These are phyloP conservation scores for Acanthaster planci DNA, from an alignment of 35 echinoderm and acorn worm species.

Conservation along the genomic window DNA sequence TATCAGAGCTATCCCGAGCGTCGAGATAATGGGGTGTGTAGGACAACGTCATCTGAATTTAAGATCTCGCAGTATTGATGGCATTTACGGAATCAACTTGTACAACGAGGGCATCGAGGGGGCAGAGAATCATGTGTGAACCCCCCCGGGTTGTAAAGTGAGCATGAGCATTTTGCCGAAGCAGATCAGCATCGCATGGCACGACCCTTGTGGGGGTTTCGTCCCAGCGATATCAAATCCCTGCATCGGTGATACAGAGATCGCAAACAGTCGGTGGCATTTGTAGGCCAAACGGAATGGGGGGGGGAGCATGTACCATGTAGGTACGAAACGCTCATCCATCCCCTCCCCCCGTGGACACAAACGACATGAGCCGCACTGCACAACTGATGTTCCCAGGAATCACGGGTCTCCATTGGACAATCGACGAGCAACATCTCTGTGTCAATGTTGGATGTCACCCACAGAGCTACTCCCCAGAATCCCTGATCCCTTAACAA, in stretches of 20 bases:
- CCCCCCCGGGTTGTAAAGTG: neutral
- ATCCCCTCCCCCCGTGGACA: neutral
- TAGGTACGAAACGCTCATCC: neutral
- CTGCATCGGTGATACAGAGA: neutral
- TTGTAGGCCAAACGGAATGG: neutral
- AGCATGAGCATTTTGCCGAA: slow-evolving; percentile 8
- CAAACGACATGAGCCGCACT: neutral
- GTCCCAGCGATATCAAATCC: neutral
- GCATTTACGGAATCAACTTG: too few species aligned
- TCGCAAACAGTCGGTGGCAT: too few species aligned
- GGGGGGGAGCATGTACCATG: neutral
- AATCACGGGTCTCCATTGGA: too few species aligned
- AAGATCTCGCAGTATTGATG: too few species aligned
- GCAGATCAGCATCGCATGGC: neutral
- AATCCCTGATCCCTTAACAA: too few species aligned
- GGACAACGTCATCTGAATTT: too few species aligned
- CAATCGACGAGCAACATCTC: too few species aligned
- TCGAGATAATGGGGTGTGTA: too few species aligned
- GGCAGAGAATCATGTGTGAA: neutral
- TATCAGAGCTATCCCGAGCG: too few species aligned
- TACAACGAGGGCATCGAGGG: neutral
- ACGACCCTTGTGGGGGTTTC: neutral
- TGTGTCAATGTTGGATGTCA: too few species aligned
- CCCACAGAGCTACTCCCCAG: too few species aligned
- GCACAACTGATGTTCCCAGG: neutral